A percentile compares a stretch with the other conserved stretches of the same genome.
phyloP scores from a whole-genome alignment of 1,140 invertebrate genomes.

The Palaemon carinicauda region DNA sequence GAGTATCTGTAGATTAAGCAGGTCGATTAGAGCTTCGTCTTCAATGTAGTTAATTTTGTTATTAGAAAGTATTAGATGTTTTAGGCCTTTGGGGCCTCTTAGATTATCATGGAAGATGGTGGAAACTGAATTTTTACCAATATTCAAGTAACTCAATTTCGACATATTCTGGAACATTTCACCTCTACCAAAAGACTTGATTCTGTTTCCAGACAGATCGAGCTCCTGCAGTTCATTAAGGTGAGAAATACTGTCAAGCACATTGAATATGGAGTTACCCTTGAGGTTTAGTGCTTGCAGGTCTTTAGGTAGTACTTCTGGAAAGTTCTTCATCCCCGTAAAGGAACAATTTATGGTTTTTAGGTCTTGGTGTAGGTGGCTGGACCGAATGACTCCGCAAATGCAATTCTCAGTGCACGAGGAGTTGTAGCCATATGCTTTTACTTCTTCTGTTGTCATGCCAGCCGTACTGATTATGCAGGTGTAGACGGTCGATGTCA shows the following conservation, averaged over 20 bases:
- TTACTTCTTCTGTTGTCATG: too few species aligned
- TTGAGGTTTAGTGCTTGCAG: constrained; percentile 41
- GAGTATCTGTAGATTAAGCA: constrained; percentile 55
- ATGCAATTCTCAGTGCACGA: constrained; percentile 33
- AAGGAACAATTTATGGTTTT: constrained; percentile 53
- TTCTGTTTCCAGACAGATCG: constrained; percentile 61
- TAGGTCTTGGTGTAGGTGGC: constrained; percentile 46
- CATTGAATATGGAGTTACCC: constrained; percentile 50
- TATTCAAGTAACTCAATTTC: constrained; percentile 56
- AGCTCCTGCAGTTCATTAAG: constrained; percentile 52
- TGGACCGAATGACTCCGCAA: constrained; percentile 32
- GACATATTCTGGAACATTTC: constrained; percentile 61
- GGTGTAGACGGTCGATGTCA: too few species aligned
- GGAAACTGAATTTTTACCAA: constrained; percentile 61
- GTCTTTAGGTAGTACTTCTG: constrained; percentile 22
- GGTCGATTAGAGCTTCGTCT: constrained; percentile 57
- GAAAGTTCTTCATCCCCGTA: constrained; percentile 31
- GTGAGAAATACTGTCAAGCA: constrained; percentile 32
- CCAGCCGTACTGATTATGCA: too few species aligned
- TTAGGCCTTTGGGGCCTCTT: constrained; percentile 57
- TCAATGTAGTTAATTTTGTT: constrained; percentile 61
- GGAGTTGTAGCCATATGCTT: neutral
- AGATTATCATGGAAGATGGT: constrained; percentile 62
- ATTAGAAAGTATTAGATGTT: constrained; percentile 61
- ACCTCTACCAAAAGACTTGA: constrained; percentile 61